Conservation (phyloP, 2,113 vertebrate species). For the Dendrocopos noguchii region DNA sequence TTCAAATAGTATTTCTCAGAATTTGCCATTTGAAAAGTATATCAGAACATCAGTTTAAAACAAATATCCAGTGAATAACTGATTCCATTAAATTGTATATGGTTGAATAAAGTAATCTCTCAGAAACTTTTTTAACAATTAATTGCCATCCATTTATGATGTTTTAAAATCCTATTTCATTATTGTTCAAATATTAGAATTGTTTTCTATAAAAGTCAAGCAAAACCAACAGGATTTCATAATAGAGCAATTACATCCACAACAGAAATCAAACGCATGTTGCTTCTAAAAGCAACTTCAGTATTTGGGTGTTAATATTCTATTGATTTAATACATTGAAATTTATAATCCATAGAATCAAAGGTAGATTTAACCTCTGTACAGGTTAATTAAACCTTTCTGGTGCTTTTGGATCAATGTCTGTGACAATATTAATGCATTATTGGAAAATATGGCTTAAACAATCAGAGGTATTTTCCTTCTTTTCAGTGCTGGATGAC, state of each 20-base stretch:
- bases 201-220: not conserved
- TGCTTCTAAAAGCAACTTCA: not conserved
- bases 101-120: not conserved
- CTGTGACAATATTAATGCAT: not conserved
- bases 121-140: not conserved
- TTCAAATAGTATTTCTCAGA: not conserved
- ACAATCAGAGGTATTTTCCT: not conserved
- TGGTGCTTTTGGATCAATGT: not conserved
- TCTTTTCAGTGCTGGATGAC: not conserved
- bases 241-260: not conserved
- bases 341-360: not conserved
- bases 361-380: not conserved
- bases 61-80: not conserved
- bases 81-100: not conserved
- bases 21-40: not conserved
- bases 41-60: not conserved
- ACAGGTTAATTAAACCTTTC: not conserved
- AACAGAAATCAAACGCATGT: not conserved
- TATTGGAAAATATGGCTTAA: not conserved
- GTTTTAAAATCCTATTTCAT: not conserved
- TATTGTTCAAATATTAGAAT: not conserved
- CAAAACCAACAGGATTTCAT: not conserved
- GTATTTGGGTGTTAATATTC: not conserved
- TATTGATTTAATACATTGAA: not conserved
- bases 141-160: not conserved